Percentiles rank a stretch among this genome's conserved stretches.
Evolutionary conservation across 2,797 vertebrate genomes (phyloP).

Genomic region (Lepus oiostolus): DNA sequence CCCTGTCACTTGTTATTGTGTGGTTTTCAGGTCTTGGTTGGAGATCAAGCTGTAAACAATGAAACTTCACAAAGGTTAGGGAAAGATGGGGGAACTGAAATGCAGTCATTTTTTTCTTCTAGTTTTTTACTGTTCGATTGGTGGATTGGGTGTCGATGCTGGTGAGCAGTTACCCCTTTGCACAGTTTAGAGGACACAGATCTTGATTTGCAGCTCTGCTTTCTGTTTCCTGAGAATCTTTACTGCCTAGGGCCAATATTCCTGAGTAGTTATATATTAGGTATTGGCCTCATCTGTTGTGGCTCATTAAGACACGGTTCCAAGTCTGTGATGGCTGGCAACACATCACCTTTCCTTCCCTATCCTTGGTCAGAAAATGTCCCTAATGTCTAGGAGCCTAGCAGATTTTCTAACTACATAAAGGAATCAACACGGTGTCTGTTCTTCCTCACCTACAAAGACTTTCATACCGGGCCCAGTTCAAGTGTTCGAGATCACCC

Average conservation of each 20-base stretch:
- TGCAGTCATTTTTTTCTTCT: neutral
- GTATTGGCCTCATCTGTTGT: neutral
- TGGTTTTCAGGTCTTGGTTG: neutral
- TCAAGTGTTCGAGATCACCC: neutral
- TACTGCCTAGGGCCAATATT: neutral
- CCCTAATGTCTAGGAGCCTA: neutral
- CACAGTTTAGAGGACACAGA: neutral
- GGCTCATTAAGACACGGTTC: neutral
- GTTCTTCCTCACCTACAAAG: neutral
- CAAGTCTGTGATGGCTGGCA: too few relatives aligned
- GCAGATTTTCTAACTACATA: neutral
- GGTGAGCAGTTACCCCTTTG: neutral
- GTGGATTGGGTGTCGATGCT: neutral
- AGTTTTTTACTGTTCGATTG: conserved; percentile 3
- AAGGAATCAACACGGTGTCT: neutral
- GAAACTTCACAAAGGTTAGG: conserved; percentile 47
- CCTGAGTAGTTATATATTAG: neutral
- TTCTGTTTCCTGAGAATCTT: neutral
- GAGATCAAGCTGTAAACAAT: conserved; percentile 6
- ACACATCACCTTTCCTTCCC: neutral
- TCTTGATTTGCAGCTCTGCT: neutral
- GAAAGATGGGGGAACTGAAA: neutral
- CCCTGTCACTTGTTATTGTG: neutral
- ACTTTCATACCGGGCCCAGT: neutral
- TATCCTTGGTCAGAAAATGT: neutral